Evolutionary conservation across 92 coral and sea anemone genomes (phyloP), one percentile per base, ranked within the genome.

Genomic region (Parazoanthus darwini): DNA sequence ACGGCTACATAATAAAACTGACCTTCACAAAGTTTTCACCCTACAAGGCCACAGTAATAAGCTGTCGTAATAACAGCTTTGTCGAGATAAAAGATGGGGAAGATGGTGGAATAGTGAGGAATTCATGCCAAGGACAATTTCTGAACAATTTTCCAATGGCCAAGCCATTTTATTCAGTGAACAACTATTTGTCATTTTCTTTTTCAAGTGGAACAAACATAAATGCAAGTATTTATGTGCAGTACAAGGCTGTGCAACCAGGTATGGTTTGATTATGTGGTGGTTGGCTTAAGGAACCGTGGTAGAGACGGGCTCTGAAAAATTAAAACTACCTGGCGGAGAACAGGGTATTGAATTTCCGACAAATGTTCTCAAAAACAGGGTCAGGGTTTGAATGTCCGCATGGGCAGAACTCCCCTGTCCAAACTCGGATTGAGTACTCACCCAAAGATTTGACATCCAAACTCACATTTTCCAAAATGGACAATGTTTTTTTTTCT

Each of bases 121-220:
- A 84, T 4, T 43, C 87, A 13, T 84, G 87, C 68, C 78, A 84
- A 35, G 87, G 87, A 8, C 15, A 29, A 16, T 84, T 84, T 73
- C 68, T 36, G 43, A 73, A 71, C 25, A 70, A 26, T 68, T 70
- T 84, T 84, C 78, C 87, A 26, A 43, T 84, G 78, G 78, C 46
- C 35, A 84, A 18, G 37, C 46, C 68, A 26, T 84, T 84, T 56
- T 84, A 71, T 71, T 84, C 87, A 46, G 66, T 48, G 54, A 70
- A 11, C 13, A 84, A 84, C 79, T 71, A 84, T 26, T 48, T 84
- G 33, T 70, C 78, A 70, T 8, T 84, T 22, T 23, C 43, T 10
- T 84, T 43, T 71, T 84, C 87, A 84, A 84, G 87, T 84, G 87
- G 87, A 84, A 71, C 43, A 16, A 6, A 50, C 59, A 44, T 8